Evolutionary conservation across 2,888 invertebrate genomes (phyloP), one percentile per base, ranked within the genome.

Genomic region (Copidosoma aretas): DNA sequence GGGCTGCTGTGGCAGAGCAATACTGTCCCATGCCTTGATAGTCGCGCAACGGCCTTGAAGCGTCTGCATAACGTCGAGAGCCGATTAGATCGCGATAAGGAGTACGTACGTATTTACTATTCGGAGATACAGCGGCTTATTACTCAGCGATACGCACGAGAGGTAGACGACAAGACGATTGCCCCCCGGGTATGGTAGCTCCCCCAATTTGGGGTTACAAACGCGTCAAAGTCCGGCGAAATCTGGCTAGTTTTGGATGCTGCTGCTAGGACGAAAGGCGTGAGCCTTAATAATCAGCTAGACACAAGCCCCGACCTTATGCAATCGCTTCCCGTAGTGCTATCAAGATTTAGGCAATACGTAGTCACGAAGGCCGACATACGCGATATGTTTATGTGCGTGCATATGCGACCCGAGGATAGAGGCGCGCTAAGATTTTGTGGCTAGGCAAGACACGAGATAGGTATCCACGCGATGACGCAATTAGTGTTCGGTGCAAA

Each of bases 401-500:
- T 63, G 0, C 62, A 53, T 15, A 19, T 67, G 8, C 4, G 15
- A 1, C 17, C 24, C 3, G 25, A 60, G 22, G 65, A 68, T 32
- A 54, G 65, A 21, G 58, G 46, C 0, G 60, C 60, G 10, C 60
- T 56, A 21, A 15, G 41, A 1, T 64, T 57, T 43, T 64, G 1
- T 69, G 52, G 39, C 60, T 64, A 1, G 53, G 61, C 0, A 8
- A 22, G n/a, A 58, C 64, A 53, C n/a, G 68, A 21, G 25, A 21
- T 1, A 10, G 41, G 32, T 15, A 46, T 1, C 61, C 68, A 0
- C 25, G 41, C 1, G 25, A 77, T 79, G 77, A 73, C 75, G 0
- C 75, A 74, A 0, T 64, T 77, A 68, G 65, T 76, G 2, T 77
- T 77, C 46, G 73, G 76, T 12, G 76, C 77, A 0, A 66, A 67